Percentiles rank a stretch among this genome's conserved stretches.
Conservation (phyloP, 2,113 vertebrate genomes). For the Siniperca chuatsi region DNA sequence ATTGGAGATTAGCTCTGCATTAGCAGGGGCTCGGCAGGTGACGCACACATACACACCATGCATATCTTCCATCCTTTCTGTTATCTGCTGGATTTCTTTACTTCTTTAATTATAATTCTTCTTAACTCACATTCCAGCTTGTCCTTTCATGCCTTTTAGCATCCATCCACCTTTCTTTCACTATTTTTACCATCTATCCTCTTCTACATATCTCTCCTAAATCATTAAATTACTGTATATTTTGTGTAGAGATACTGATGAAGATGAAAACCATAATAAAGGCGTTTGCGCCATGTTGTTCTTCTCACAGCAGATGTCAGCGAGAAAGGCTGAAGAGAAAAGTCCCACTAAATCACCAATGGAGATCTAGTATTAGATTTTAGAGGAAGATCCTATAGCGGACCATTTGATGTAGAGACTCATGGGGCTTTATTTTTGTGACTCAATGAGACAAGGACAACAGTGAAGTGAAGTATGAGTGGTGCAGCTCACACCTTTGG, state of each 20-base stretch:
- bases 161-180: neutral
- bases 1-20: constrained; percentile 38
- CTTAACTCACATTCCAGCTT: neutral
- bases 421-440: too few relatives aligned
- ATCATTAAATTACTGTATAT: neutral
- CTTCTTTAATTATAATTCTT: constrained; percentile 13
- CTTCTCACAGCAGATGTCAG: neutral
- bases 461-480: too few relatives aligned
- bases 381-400: neutral
- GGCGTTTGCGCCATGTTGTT: neutral
- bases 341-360: neutral
- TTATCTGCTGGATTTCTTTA: neutral
- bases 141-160: neutral
- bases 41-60: neutral
- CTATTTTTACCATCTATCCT: neutral
- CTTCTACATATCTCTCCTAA: neutral
- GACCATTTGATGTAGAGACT: neutral
- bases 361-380: neutral
- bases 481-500: too few relatives aligned
- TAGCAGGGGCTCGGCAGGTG: constrained; percentile 22
- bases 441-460: too few relatives aligned
- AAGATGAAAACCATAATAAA: neutral
- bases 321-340: too few relatives aligned
- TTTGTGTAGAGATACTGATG: neutral
- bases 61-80: neutral